phyloP scores from a whole-genome alignment of 1,140 invertebrate genomes.

The Nylanderia fulva region DNA sequence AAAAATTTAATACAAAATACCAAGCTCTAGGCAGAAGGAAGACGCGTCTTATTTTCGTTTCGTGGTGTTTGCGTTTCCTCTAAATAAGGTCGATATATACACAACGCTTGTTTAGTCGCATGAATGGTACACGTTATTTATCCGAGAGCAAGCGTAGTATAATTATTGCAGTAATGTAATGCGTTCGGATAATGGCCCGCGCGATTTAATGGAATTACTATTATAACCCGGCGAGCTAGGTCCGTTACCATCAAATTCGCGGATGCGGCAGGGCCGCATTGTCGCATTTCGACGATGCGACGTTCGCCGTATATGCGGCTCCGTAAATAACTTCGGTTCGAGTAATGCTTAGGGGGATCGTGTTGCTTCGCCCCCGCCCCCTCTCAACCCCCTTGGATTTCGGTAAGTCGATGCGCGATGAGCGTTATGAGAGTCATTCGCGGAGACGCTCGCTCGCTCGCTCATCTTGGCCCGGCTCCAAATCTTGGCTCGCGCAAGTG shows the following conservation, averaged over 20 bases:
- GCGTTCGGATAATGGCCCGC: constrained; percentile 53
- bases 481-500: constrained; percentile 17
- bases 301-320: neutral
- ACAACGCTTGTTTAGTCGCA: constrained; percentile 36
- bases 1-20: neutral
- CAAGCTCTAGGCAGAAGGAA: neutral
- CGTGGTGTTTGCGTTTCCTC: neutral
- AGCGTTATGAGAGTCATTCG: constrained; percentile 45
- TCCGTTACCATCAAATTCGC: constrained; percentile 50
- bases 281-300: constrained; percentile 29
- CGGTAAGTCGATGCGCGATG: constrained; percentile 37
- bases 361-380: constrained; percentile 36
- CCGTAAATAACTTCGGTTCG: constrained; percentile 58
- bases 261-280: constrained; percentile 54
- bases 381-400: neutral
- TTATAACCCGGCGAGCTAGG: constrained; percentile 49
- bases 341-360: constrained; percentile 32
- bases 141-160: constrained; percentile 24
- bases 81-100: constrained; percentile 6
- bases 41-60: neutral
- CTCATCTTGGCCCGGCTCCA: constrained; percentile 55
- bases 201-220: constrained; percentile 60
- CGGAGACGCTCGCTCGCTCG: constrained; percentile 3
- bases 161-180: constrained; percentile 55
- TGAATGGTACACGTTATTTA: constrained; percentile 44